A percentile compares a stretch with the other conserved stretches of the same genome.
These are phyloP conservation scores for Tuta absoluta DNA, from an alignment of 2,888 invertebrate genomes.

Conservation along the genomic window DNA sequence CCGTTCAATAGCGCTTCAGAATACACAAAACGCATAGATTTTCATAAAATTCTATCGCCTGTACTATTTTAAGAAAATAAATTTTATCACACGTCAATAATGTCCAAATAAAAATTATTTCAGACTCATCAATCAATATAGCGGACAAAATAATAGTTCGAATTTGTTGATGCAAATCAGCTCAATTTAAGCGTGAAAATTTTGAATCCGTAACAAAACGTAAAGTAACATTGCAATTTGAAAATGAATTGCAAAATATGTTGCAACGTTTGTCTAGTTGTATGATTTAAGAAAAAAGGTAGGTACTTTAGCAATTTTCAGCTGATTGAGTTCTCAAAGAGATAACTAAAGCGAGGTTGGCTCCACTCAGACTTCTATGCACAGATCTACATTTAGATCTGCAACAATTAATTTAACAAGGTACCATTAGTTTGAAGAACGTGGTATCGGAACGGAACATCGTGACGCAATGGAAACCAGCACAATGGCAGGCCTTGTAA, in stretches of 20 bases:
- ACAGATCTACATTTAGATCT: constrained; percentile 32
- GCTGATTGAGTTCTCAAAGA: constrained; percentile 7
- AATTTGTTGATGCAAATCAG: too few relatives aligned
- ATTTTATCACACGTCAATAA: background rate
- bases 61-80: background rate
- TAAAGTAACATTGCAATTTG: too few relatives aligned
- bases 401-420: constrained; percentile 48
- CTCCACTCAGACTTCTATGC: constrained; percentile 26
- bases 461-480: constrained; percentile 57
- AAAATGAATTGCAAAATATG: background rate
- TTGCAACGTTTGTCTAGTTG: background rate
- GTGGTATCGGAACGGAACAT: constrained; percentile 49
- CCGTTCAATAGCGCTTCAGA: constrained; percentile 59
- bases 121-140: background rate
- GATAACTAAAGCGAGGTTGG: constrained; percentile 18
- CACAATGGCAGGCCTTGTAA: constrained; percentile 61
- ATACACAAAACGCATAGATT: constrained; percentile 63
- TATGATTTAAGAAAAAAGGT: background rate
- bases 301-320: constrained; percentile 14
- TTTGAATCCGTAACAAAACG: too few relatives aligned
- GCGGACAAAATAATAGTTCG: too few relatives aligned
- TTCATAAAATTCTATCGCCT: constrained; percentile 49
- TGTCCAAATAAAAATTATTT: background rate
- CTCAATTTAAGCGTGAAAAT: too few relatives aligned
- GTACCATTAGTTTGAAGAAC: constrained; percentile 56